Conservation (phyloP, 1,140 invertebrate species). For the Ostrea edulis region DNA sequence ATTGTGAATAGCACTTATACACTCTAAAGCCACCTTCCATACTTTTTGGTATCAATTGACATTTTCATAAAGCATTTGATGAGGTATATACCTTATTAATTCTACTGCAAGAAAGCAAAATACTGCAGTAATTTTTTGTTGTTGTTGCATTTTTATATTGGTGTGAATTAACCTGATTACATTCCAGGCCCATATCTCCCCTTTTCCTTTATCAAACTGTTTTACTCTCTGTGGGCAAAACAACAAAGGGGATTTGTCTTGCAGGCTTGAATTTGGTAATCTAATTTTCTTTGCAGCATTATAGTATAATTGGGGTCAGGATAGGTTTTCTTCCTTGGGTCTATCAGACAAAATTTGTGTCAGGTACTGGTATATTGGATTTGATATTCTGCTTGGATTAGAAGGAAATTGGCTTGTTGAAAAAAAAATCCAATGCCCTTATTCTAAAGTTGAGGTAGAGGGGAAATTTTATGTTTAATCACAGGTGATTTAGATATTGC, state of each 20-base stretch:
- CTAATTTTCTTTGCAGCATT: constrained; percentile 25
- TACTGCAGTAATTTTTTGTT: background rate
- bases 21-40: background rate
- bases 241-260: constrained; percentile 23
- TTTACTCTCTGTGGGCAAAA: background rate
- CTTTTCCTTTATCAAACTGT: background rate
- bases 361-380: constrained; percentile 10
- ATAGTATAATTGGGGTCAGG: constrained; percentile 27
- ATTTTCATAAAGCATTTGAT: constrained; percentile 32
- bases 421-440: background rate
- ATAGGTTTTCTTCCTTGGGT: background rate
- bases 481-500: background rate
- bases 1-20: constrained; percentile 5
- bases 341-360: background rate
- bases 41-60: background rate
- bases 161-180: constrained; percentile 34
- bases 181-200: background rate
- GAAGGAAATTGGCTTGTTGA: background rate
- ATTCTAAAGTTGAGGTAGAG: background rate
- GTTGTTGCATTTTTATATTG: background rate
- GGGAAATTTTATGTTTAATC: background rate
- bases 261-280: constrained; percentile 20
- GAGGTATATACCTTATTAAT: background rate
- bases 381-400: background rate
- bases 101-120: background rate